Evolutionary conservation across 2,797 vertebrate genomes (phyloP), one percentile per base, ranked within the genome.

Genomic region (Sardinella longiceps): DNA sequence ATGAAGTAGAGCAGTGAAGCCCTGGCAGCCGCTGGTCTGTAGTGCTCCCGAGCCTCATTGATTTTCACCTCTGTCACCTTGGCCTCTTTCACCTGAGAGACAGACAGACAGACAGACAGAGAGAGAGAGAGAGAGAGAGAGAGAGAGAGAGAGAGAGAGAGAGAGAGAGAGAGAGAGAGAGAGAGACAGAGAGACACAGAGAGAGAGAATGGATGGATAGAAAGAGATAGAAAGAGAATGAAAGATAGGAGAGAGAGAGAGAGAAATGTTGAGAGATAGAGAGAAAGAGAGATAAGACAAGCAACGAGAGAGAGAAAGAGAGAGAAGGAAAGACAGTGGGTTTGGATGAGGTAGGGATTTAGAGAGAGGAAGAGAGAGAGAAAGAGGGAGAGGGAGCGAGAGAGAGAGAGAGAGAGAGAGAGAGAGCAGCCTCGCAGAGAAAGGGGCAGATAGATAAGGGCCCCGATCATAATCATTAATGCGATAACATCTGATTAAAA

Each of bases 1-100:
- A 96, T 96, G 94, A 99, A 99, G 95, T 98, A 99, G 81, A 99
- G 95, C 87, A 99, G 94, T 7, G 98, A 98, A 53, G 97, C 97
- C 0, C 96, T 94, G 0, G 95, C 85, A 0, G 98, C 98, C 0
- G 95, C 97, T 0, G 93, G 96, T 5, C 98, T 94, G 91, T 99
- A 99, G 91, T 96, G 96, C 89, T 99, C 98, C 60, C 98, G 95
- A 50, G 97, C 97, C 89, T 98, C 96, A 0, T 99, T 98, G 88
- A 99, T 97, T 93, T 96, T 96, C 74, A 88, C 86, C 93, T 99
- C 98, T 0, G 97, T 97, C 93, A 96, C 94, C 91, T 95, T 96
- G 77, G 97, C 96, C 92, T 99, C 96, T 87, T 96, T 96, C 30
- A 99, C 97, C 98, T 99, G 85, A 43, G 48, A 33, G 7, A 33